Conservation (phyloP, 2,888 invertebrate species). For the Halictus ligatus region DNA sequence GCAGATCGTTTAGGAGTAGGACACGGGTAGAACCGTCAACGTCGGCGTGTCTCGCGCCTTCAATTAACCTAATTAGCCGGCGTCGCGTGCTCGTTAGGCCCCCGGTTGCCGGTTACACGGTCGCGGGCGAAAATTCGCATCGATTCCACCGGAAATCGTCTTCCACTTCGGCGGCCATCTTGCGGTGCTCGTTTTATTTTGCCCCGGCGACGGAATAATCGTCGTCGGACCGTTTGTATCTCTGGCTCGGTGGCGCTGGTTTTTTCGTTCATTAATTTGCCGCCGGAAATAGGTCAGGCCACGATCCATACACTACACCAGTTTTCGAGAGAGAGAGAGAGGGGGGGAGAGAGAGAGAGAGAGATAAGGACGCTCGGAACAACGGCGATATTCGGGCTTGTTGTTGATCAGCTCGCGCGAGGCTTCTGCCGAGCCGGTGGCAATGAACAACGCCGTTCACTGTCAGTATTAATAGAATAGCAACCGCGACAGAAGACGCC, state of each 20-base stretch:
- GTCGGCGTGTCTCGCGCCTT: conserved; percentile 57
- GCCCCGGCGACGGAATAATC: neutral
- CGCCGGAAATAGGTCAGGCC: neutral
- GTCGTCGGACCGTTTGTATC: neutral
- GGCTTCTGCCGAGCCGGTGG: neutral
- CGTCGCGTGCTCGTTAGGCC: conserved; percentile 62
- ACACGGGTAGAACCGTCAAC: conserved; percentile 49
- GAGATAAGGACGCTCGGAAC: neutral
- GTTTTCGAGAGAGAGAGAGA: neutral
- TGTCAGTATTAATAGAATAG: conserved; percentile 15
- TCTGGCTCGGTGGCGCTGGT: neutral
- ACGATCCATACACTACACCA: neutral
- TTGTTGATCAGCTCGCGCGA: neutral
- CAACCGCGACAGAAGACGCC: conserved; percentile 24
- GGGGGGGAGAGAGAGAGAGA: neutral
- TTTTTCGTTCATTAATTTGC: neutral
- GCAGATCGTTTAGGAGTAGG: conserved; percentile 41
- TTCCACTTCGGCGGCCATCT: neutral
- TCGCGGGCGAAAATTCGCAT: conserved; percentile 29
- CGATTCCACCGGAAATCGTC: conserved; percentile 54
- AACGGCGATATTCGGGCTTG: neutral
- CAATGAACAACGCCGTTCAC: neutral
- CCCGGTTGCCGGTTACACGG: conserved; percentile 27
- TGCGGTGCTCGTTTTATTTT: neutral
- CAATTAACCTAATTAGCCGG: conserved; percentile 74